These are phyloP conservation scores for Eulemur rubriventer DNA, from an alignment of 2,797 vertebrate species.

Conservation along the genomic window DNA sequence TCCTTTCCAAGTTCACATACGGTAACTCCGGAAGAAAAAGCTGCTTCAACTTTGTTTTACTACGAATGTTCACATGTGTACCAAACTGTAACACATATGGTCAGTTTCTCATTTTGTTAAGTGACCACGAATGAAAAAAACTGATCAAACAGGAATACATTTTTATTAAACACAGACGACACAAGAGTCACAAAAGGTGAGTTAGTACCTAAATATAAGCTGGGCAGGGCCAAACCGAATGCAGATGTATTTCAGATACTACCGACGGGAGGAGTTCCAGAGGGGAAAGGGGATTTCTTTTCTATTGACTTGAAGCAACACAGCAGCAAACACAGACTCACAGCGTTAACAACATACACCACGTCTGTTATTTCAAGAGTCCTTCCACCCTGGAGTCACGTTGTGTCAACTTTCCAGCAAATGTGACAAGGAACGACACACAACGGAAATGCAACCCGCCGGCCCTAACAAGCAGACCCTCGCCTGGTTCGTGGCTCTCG, in stretches of 20 bases:
- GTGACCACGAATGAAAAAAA: not conserved
- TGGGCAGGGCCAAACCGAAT: not conserved
- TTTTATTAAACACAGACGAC: not conserved
- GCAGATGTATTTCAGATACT: not conserved
- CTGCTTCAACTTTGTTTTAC: not conserved
- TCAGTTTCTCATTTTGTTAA: not conserved
- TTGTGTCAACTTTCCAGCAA: not conserved
- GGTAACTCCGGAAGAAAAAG: not conserved
- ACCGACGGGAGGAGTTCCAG: not conserved
- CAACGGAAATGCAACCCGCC: not conserved
- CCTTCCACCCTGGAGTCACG: not conserved
- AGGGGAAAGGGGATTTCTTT: not conserved
- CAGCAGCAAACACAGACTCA: no score
- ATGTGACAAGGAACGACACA: not conserved
- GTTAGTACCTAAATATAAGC: not conserved
- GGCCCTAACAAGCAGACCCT: not conserved
- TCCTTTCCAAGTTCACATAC: rapidly evolving
- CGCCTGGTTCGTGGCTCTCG: not conserved
- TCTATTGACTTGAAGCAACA: not conserved
- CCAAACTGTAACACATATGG: not conserved
- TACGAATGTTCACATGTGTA: not conserved
- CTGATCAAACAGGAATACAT: not conserved
- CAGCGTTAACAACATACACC: no score
- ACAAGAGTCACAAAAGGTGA: not conserved
- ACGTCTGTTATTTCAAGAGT: not conserved